Percentiles rank a stretch among this genome's conserved stretches.
Evolutionary conservation across 2,113 vertebrate species (phyloP).

Genomic region (Gorilla gorilla): DNA sequence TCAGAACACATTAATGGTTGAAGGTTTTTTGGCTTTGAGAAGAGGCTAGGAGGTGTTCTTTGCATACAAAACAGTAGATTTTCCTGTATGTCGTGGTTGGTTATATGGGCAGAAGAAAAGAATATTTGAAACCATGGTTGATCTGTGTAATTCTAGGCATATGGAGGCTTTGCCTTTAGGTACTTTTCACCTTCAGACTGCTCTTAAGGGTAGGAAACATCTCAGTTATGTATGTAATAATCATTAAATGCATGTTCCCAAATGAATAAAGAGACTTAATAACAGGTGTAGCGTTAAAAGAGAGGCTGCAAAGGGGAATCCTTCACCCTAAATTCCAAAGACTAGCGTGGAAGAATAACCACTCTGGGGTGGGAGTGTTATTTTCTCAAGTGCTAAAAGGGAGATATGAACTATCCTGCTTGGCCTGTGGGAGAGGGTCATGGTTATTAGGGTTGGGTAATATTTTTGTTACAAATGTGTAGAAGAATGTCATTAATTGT

Average conservation of each 20-base stretch:
- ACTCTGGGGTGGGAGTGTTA: neutral
- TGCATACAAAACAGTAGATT: neutral
- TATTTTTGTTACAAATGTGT: neutral
- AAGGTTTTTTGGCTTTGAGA: neutral
- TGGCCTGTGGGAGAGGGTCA: neutral
- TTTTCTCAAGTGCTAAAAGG: slow-evolving; percentile 1
- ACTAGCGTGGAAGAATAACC: neutral
- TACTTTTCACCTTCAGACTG: neutral
- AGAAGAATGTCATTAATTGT: neutral
- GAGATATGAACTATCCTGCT: neutral
- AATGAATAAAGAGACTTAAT: neutral
- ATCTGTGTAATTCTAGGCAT: neutral
- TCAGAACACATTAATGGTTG: neutral
- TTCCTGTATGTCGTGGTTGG: neutral
- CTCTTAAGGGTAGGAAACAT: neutral
- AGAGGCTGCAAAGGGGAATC: neutral
- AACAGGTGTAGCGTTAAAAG: neutral
- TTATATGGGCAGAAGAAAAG: neutral
- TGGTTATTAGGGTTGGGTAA: neutral
- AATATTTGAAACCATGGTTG: neutral
- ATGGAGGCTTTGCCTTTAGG: neutral
- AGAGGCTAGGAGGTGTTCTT: slow-evolving; percentile 6
- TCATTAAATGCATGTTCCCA: neutral
- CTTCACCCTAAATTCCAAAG: neutral
- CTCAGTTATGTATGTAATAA: neutral